These are phyloP conservation scores for Petrocephalus schoutedeni DNA, from an alignment of 2,797 vertebrate genomes.

Conservation along the genomic window DNA sequence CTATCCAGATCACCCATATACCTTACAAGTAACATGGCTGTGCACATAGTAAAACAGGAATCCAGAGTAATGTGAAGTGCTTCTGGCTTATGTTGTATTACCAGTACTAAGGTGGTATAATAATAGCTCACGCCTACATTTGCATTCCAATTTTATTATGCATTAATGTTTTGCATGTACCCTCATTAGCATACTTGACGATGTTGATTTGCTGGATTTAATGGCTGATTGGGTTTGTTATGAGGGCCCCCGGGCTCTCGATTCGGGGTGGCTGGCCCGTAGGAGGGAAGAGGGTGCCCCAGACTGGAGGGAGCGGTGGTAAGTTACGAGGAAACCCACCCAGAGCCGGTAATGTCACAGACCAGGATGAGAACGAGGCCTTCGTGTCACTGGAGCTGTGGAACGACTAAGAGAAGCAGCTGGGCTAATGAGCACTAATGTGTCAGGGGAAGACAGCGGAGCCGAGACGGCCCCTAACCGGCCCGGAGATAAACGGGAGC, in stretches of 20 bases:
- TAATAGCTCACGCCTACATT: background rate
- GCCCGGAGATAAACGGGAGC: background rate
- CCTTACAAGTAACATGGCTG: background rate
- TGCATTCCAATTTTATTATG: constrained; percentile 14
- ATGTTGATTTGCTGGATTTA: constrained; percentile 16
- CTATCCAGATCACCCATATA: background rate
- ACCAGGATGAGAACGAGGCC: background rate
- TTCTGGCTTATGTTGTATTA: background rate
- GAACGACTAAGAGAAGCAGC: background rate
- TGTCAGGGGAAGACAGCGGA: background rate
- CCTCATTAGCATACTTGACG: constrained; percentile 13
- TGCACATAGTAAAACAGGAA: background rate
- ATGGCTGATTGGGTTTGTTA: constrained; percentile 14
- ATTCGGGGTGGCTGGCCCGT: background rate
- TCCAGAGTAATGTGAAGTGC: background rate
- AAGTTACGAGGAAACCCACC: background rate
- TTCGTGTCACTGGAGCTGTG: background rate
- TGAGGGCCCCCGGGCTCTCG: background rate
- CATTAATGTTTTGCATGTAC: constrained; percentile 15
- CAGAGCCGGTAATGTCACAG: background rate
- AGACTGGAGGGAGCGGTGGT: background rate
- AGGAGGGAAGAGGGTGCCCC: background rate
- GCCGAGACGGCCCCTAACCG: background rate
- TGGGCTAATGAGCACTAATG: background rate
- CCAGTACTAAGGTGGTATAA: background rate